phyloP scores from a whole-genome alignment of 2,797 vertebrate species.

The Enteromius anoplus region DNA sequence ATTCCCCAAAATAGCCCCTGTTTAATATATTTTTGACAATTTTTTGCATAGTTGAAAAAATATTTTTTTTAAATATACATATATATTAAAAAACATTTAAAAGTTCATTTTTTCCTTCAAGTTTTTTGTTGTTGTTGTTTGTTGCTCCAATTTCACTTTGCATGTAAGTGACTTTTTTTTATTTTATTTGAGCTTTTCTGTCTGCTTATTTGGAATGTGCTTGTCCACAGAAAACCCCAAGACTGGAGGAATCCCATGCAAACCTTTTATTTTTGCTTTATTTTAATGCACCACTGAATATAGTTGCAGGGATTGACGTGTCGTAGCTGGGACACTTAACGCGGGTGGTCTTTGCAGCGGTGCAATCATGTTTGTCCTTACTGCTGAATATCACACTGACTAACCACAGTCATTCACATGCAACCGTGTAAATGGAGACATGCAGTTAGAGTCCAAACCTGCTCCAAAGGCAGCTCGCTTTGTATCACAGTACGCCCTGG shows the following conservation, averaged over 20 bases:
- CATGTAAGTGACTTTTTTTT: background rate
- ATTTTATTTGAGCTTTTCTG: background rate
- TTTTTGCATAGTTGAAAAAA: background rate
- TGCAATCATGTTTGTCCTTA: conserved; percentile 43
- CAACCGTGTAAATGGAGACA: conserved; percentile 51
- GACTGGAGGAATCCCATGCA: background rate
- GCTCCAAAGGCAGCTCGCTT: background rate
- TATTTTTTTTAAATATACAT: background rate
- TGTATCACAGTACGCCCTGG: background rate
- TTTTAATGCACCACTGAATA: background rate
- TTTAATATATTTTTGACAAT: no score
- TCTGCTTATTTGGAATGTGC: background rate
- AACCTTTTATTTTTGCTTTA: background rate
- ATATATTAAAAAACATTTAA: background rate
- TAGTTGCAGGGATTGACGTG: background rate
- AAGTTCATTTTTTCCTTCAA: background rate
- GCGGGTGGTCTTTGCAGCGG: conserved; percentile 53
- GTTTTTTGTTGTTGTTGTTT: background rate
- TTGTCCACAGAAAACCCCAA: background rate
- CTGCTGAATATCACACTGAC: conserved; percentile 54
- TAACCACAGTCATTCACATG: conserved; percentile 58
- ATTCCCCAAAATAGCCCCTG: no score
- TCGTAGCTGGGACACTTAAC: background rate
- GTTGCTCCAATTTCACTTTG: background rate
- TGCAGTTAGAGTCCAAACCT: conserved; percentile 49